phyloP scores from a whole-genome alignment of 2,888 invertebrate genomes.

The Eudemis profundana region DNA sequence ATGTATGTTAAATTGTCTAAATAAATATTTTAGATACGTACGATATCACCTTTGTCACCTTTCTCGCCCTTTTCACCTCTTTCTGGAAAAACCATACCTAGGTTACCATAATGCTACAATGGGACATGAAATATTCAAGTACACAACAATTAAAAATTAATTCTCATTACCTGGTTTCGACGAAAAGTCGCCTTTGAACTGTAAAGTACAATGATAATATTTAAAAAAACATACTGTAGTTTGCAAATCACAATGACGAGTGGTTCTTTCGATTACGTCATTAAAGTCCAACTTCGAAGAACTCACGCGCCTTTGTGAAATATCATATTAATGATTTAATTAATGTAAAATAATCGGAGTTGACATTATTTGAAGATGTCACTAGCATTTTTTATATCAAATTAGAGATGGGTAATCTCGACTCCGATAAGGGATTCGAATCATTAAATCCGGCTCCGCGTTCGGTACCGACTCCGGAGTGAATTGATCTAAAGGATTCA shows the following conservation, averaged over 20 bases:
- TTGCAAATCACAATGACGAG: no score
- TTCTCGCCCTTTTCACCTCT: conserved; percentile 49
- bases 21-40: conserved; percentile 27
- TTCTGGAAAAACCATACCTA: neutral
- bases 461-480: no score
- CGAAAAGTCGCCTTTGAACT: neutral
- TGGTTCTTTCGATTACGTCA: no score
- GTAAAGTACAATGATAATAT: neutral
- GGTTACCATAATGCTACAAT: neutral
- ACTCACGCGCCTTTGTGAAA: neutral
- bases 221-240: neutral
- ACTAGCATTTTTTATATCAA: no score
- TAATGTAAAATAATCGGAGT: neutral
- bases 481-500: no score
- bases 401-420: no score
- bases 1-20: conserved; percentile 8
- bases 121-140: neutral
- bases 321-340: no score
- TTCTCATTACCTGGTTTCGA: neutral
- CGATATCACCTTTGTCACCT: conserved; percentile 48
- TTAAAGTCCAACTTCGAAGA: neutral
- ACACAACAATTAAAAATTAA: no score
- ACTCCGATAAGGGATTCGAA: no score
- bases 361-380: no score
- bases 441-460: no score